Evolutionary conservation across 2,888 invertebrate species (phyloP).

Genomic region (Epinotia nisella): DNA sequence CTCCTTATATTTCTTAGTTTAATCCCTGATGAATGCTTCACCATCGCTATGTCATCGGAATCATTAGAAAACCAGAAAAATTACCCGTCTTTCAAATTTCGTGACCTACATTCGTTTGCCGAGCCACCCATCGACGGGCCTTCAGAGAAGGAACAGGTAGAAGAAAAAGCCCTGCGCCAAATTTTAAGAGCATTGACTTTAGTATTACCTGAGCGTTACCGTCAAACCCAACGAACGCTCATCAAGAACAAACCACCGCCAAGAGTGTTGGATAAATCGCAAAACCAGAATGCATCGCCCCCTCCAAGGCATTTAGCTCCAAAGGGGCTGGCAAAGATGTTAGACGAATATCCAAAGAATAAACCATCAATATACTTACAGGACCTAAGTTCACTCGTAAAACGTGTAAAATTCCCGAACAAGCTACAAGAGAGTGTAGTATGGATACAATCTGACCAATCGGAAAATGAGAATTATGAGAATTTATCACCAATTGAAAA

Average conservation of each 20-base stretch:
- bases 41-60: not conserved
- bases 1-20: not conserved
- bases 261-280: not conserved
- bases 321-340: not conserved
- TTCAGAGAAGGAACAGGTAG: not conserved
- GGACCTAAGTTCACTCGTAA: not conserved
- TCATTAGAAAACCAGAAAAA: not conserved
- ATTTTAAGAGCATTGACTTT: not conserved
- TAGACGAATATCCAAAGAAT: not conserved
- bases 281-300: not conserved
- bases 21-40: not conserved
- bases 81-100: not conserved
- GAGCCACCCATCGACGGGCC: not conserved
- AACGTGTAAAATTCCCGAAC: not conserved
- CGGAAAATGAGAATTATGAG: not conserved
- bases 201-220: not conserved
- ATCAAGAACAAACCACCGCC: not conserved
- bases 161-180: not conserved
- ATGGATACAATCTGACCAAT: not conserved
- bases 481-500: not conserved
- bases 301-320: not conserved
- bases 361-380: constrained; percentile 3
- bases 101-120: not conserved
- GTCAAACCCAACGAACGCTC: not conserved
- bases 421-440: not conserved